Evolutionary conservation across 2,113 vertebrate species (phyloP).

Genomic region (Xenus cinereus): DNA sequence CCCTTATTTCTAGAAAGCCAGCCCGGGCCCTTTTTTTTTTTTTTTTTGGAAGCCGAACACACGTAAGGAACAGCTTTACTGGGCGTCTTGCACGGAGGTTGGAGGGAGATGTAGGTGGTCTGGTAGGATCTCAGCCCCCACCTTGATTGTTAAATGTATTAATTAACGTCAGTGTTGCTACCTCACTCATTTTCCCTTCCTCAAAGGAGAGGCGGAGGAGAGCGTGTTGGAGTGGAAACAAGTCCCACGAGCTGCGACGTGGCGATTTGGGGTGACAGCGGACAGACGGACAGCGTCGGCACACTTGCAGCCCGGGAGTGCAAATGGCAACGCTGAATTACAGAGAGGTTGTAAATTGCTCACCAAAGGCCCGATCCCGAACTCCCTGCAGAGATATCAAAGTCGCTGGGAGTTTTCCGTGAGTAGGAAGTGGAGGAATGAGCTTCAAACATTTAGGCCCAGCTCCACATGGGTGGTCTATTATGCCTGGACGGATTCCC

Average conservation of each 20-base stretch:
- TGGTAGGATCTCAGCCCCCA: background rate
- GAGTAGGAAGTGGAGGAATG: conserved; percentile 17
- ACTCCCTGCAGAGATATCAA: background rate
- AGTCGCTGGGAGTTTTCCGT: background rate
- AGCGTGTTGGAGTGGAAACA: background rate
- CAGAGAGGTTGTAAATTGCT: background rate
- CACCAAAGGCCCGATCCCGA: background rate
- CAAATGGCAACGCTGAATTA: background rate
- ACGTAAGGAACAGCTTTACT: background rate
- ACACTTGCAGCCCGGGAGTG: background rate
- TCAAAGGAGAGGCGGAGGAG: background rate
- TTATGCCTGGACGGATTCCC: conserved; percentile 37
- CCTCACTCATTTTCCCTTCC: background rate
- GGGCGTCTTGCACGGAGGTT: background rate
- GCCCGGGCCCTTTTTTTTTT: background rate
- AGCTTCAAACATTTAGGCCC: background rate
- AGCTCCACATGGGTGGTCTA: conserved; percentile 34
- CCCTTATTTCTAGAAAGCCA: background rate
- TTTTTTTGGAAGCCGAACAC: background rate
- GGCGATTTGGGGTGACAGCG: background rate
- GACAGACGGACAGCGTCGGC: background rate
- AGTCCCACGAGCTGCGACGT: rapidly evolving
- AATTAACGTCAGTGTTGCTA: background rate
- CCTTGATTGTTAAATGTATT: background rate
- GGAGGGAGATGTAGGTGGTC: background rate